Evolutionary conservation across 1,140 invertebrate genomes (phyloP).

Genomic region (Neotoxoptera formosana): DNA sequence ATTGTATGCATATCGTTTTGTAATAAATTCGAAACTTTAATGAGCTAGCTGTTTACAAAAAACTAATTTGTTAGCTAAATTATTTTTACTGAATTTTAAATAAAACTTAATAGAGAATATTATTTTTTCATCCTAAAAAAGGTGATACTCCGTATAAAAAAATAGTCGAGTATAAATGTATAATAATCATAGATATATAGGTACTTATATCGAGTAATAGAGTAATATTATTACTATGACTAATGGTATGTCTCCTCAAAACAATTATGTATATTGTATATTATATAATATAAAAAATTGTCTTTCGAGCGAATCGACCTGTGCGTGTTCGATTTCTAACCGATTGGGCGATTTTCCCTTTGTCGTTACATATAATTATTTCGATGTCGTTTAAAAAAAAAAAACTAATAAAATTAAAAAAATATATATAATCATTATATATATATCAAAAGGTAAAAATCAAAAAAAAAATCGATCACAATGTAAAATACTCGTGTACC

Average conservation of each 20-base stretch:
- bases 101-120: not conserved
- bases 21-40: not conserved
- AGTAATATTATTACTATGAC: not conserved
- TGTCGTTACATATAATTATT: not conserved
- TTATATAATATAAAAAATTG: not conserved
- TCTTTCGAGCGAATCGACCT: not conserved
- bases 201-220: not conserved
- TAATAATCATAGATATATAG: not conserved
- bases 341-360: not conserved
- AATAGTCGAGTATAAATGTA: not conserved
- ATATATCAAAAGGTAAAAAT: not conserved
- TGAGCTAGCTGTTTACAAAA: not conserved
- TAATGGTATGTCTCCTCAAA: not conserved
- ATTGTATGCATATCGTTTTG: not conserved
- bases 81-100: not conserved
- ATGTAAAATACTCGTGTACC: not conserved
- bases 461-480: constrained; percentile 7
- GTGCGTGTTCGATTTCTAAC: constrained; percentile 24
- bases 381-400: not conserved
- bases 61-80: not conserved
- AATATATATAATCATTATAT: not conserved
- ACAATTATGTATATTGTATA: not conserved
- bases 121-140: not conserved
- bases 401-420: not conserved
- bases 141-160: not conserved